Evolutionary conservation across 1,140 invertebrate species (phyloP).

Genomic region (Chlorops oryzae): DNA sequence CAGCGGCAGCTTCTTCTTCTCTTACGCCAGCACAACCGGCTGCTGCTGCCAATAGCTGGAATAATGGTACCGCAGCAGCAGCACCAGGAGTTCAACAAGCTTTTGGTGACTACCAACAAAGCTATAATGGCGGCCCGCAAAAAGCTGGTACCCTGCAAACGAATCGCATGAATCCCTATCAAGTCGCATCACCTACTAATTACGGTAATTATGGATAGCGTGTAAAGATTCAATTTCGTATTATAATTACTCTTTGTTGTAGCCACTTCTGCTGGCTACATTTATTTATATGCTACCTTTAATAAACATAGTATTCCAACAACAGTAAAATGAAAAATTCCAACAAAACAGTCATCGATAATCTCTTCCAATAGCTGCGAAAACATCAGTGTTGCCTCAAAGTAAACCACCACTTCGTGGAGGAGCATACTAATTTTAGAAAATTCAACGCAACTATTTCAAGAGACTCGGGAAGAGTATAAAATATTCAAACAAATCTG

Average conservation of each 20-base stretch:
- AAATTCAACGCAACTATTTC: no score
- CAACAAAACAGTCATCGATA: background rate
- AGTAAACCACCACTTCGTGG: no score
- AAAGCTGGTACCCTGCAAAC: constrained; percentile 53
- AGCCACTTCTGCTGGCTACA: background rate
- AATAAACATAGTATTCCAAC: background rate
- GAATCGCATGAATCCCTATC: constrained; percentile 49
- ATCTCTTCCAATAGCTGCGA: no score
- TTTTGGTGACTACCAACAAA: constrained; percentile 66
- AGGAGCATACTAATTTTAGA: no score
- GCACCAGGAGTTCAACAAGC: constrained; percentile 27
- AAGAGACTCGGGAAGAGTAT: no score
- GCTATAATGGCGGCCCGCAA: constrained; percentile 61
- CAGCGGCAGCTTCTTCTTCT: background rate
- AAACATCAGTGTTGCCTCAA: no score
- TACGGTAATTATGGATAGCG: constrained; percentile 11
- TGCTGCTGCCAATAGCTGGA: constrained; percentile 10
- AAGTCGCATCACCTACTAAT: constrained; percentile 16
- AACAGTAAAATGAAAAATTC: background rate
- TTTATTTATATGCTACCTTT: background rate
- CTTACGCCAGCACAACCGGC: constrained; percentile 6
- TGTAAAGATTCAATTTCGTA: background rate
- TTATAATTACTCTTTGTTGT: background rate
- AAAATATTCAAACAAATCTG: no score
- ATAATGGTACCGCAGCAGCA: constrained; percentile 28